A percentile compares a stretch with the other conserved stretches of the same genome.
Evolutionary conservation across 2,113 vertebrate genomes (phyloP).

Genomic region (Atractosteus spatula): DNA sequence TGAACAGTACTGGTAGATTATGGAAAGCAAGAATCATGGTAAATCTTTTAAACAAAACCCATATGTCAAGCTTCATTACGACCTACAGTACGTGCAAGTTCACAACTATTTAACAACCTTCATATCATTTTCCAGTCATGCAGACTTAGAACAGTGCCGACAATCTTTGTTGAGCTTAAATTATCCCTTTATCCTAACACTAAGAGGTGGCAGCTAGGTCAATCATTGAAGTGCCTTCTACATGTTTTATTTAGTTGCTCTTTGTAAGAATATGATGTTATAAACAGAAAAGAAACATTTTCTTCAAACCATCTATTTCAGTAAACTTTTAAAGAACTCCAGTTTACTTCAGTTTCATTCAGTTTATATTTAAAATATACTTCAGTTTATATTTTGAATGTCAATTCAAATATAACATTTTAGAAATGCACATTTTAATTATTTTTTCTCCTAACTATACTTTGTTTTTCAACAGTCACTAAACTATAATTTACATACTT

Average conservation of each 20-base stretch:
- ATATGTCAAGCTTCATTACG: background rate
- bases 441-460: too few relatives aligned
- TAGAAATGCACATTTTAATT: too few relatives aligned
- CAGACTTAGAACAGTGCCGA: background rate
- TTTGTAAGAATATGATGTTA: slow-evolving; percentile 44
- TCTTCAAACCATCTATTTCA: slow-evolving; percentile 71
- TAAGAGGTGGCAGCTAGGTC: slow-evolving; percentile 19
- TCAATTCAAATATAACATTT: too few relatives aligned
- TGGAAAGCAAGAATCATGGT: background rate
- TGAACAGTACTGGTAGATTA: slow-evolving; percentile 13
- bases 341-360: too few relatives aligned
- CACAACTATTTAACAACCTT: background rate
- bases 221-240: slow-evolving; percentile 54
- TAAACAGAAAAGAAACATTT: slow-evolving; percentile 73
- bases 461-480: too few relatives aligned
- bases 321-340: slow-evolving; percentile 5
- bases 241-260: slow-evolving; percentile 22
- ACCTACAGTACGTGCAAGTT: background rate
- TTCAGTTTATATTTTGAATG: too few relatives aligned
- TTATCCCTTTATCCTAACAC: background rate
- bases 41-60: slow-evolving; percentile 8
- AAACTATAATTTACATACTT: too few relatives aligned
- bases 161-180: background rate
- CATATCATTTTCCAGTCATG: background rate
- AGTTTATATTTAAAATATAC: too few relatives aligned